Conservation (phyloP, 2,113 vertebrate genomes). For the Nansenia antarctica region DNA sequence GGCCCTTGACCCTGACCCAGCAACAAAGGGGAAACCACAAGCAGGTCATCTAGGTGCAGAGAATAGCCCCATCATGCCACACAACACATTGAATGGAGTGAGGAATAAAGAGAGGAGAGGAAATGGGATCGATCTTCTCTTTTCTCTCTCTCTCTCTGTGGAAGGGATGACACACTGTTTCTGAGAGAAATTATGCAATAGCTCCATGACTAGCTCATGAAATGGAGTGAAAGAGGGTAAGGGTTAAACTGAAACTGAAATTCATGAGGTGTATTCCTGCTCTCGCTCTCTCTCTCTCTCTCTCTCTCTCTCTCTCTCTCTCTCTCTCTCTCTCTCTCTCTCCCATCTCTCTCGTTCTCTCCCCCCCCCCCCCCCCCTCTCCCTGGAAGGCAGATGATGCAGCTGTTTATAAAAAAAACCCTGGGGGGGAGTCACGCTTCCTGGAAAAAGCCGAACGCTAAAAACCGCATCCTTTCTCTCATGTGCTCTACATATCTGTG, state of each 20-base stretch:
- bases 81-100: not conserved
- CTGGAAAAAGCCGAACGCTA: constrained; percentile 28
- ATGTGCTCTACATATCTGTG: constrained; percentile 29
- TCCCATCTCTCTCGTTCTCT: too few relatives aligned
- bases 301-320: too few relatives aligned
- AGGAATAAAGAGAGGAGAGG: not conserved
- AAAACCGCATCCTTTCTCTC: constrained; percentile 50
- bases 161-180: not conserved
- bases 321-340: not conserved
- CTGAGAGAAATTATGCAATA: too few relatives aligned
- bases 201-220: too few relatives aligned
- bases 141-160: not conserved
- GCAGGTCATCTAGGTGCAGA: constrained; percentile 68
- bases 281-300: too few relatives aligned
- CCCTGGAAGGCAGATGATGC: not conserved
- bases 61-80: constrained; percentile 10
- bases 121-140: not conserved
- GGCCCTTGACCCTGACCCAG: constrained; percentile 28
- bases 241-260: too few relatives aligned
- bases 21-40: constrained; percentile 54
- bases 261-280: too few relatives aligned
- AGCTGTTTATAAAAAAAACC: not conserved
- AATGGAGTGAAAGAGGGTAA: too few relatives aligned
- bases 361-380: not conserved
- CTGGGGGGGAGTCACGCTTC: constrained; percentile 29